These are phyloP conservation scores for Sebastes variabilis DNA, from an alignment of 2,797 vertebrate species.

Conservation along the genomic window DNA sequence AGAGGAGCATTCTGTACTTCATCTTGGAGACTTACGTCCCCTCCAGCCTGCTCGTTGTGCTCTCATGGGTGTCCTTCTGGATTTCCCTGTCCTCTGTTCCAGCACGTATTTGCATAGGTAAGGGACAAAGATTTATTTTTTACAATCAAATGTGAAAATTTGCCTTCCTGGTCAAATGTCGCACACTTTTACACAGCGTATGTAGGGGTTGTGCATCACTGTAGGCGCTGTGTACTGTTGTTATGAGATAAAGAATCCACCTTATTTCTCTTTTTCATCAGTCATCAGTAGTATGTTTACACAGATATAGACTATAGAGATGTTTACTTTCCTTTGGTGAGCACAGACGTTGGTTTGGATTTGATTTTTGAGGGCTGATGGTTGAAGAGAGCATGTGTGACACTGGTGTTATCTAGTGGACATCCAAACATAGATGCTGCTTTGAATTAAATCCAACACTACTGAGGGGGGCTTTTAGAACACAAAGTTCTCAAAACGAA, in stretches of 20 bases:
- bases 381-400: slow-evolving; percentile 8
- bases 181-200: neutral
- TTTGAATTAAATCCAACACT: neutral
- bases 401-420: neutral
- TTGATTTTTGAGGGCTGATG: neutral
- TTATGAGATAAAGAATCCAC: neutral
- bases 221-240: neutral
- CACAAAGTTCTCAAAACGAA: slow-evolving; percentile 9
- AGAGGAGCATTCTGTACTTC: slow-evolving; percentile 93
- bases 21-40: slow-evolving; percentile 93
- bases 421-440: neutral
- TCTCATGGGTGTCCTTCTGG: slow-evolving; percentile 96
- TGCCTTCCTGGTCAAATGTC: neutral
- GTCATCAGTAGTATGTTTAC: neutral
- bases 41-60: slow-evolving; percentile 90
- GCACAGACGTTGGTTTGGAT: neutral
- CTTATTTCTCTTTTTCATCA: neutral
- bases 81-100: slow-evolving; percentile 93
- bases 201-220: neutral
- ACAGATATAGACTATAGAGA: neutral
- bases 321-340: neutral
- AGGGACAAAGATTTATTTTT: neutral
- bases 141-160: neutral
- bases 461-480: neutral
- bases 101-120: slow-evolving; percentile 93